Percentiles rank a stretch among this genome's conserved stretches.
Conservation (phyloP, 2,888 invertebrate species). For the Cyclophora albipunctata region DNA sequence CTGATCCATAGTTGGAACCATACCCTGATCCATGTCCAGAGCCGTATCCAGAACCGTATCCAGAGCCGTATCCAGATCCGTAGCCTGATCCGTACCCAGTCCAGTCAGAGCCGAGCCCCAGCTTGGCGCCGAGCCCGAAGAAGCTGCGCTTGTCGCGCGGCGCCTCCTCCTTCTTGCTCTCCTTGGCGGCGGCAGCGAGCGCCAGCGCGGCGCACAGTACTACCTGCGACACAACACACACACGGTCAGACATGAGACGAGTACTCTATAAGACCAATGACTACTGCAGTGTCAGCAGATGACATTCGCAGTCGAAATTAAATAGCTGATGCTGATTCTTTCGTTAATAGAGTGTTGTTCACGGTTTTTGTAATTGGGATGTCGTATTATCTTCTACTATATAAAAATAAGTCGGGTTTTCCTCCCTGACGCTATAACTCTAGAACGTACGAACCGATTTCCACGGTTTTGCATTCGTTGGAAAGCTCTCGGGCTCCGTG, state of each 20-base stretch:
- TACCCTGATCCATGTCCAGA: slow-evolving; percentile 1
- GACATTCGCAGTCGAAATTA: no score
- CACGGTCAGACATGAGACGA: no score
- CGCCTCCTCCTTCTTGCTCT: slow-evolving; percentile 20
- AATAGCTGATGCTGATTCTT: no score
- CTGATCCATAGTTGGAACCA: slow-evolving; percentile 1
- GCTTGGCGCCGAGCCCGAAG: slow-evolving; percentile 19
- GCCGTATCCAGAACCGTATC: neutral
- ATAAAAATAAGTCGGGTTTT: no score
- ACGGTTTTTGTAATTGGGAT: no score
- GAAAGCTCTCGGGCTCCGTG: no score
- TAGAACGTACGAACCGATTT: no score
- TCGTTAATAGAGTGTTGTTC: no score
- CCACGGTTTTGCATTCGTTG: no score
- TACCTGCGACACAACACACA: slow-evolving; percentile 18
- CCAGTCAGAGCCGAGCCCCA: slow-evolving; percentile 1
- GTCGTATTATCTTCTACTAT: no score
- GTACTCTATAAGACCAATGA: neutral
- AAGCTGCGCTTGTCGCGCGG: slow-evolving; percentile 37
- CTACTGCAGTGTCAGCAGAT: no score
- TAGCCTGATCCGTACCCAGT: neutral
- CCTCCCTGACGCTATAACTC: no score
- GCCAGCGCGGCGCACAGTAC: slow-evolving; percentile 25
- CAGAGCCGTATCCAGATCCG: slow-evolving; percentile 2
- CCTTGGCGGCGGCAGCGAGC: slow-evolving; percentile 15